Conservation (phyloP, 2,797 vertebrate genomes). For the Sylvia borin region DNA sequence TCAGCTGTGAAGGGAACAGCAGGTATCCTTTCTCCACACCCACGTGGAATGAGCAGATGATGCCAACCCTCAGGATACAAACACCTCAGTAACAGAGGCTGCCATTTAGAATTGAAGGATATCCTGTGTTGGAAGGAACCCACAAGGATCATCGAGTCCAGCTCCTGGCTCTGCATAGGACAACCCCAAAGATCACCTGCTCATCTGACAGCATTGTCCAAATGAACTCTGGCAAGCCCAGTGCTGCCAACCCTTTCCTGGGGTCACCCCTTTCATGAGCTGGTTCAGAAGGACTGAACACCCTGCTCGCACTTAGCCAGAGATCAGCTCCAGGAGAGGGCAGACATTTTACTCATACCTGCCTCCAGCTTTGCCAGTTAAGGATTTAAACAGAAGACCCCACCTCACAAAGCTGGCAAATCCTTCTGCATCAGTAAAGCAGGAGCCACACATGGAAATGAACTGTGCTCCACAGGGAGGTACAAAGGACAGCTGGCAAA, state of each 20-base stretch:
- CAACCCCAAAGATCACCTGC: not conserved
- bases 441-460: not conserved
- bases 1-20: not conserved
- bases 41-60: not conserved
- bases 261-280: not conserved
- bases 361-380: not conserved
- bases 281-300: not conserved
- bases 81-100: not conserved
- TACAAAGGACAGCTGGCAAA: not conserved
- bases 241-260: not conserved
- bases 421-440: not conserved
- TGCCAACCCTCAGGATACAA: not conserved
- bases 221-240: not conserved
- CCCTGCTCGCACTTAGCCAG: not conserved
- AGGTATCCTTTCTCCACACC: not conserved
- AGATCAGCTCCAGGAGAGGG: not conserved
- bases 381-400: not conserved
- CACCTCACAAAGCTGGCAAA: not conserved
- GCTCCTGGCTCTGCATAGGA: not conserved
- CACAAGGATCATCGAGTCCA: rapidly evolving
- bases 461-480: not conserved
- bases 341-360: not conserved
- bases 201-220: not conserved
- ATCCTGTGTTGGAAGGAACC: not conserved
- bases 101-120: not conserved